Conservation (phyloP, 2,113 vertebrate genomes). For the Neopipo cinnamomea region DNA sequence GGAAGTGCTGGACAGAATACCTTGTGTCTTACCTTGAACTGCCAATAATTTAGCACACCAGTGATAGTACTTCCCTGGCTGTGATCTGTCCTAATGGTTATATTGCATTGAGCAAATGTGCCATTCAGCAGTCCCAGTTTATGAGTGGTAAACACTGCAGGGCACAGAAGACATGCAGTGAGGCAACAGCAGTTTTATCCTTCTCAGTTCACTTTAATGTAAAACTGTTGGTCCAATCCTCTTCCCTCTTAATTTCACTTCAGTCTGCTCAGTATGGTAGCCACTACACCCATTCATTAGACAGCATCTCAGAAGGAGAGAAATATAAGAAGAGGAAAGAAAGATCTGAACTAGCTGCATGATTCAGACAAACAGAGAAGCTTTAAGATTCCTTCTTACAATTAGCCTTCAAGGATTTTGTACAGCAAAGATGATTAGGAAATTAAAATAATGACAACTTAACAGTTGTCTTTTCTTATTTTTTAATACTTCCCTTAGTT, state of each 20-base stretch:
- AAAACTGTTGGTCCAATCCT: background rate
- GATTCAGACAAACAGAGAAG: background rate
- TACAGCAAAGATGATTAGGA: background rate
- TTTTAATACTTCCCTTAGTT: background rate
- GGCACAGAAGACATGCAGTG: background rate
- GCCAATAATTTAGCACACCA: background rate
- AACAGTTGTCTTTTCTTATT: constrained; percentile 5
- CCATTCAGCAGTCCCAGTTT: background rate
- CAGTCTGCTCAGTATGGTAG: background rate
- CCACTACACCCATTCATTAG: background rate
- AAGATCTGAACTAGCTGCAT: background rate
- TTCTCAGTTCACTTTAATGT: background rate
- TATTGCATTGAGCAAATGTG: background rate
- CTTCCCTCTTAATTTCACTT: background rate
- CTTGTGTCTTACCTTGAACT: background rate
- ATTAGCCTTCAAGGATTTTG: background rate
- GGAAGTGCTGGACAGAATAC: background rate
- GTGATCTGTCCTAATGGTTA: background rate
- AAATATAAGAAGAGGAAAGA: background rate
- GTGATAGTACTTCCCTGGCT: background rate
- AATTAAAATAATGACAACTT: constrained; percentile 27
- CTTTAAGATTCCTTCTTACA: background rate
- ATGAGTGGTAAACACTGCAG: background rate
- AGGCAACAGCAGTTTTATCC: background rate
- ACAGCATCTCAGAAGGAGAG: background rate